Percentiles rank a stretch among this genome's conserved stretches.
phyloP scores from a whole-genome alignment of 2,113 vertebrate genomes.

The Regulus satrapa region DNA sequence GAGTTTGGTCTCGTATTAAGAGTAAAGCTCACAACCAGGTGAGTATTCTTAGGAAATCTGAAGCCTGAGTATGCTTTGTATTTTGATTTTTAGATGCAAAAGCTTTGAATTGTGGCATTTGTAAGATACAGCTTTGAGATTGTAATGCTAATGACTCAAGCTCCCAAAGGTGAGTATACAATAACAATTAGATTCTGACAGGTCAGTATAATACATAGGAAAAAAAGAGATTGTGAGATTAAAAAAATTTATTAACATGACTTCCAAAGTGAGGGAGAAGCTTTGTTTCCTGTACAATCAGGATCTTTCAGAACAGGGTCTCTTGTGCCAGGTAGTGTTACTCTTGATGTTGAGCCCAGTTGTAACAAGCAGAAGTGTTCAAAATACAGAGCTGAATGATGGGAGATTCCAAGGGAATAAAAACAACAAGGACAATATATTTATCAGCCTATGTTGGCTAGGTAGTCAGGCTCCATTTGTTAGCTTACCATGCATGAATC shows the following conservation, averaged over 20 bases:
- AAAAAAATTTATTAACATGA: neutral
- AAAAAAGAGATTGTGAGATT: neutral
- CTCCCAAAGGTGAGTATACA: neutral
- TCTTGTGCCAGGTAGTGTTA: neutral
- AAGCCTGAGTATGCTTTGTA: neutral
- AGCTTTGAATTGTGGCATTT: neutral
- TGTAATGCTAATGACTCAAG: neutral
- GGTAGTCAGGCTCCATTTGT: neutral
- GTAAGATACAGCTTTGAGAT: neutral
- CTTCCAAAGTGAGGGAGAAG: neutral
- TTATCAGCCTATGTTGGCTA: neutral
- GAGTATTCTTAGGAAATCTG: conserved; percentile 13
- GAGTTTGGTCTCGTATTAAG: conserved; percentile 73
- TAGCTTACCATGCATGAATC: neutral
- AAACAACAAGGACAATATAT: neutral
- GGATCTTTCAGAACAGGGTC: neutral
- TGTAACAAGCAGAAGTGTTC: neutral
- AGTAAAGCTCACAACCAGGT: conserved; percentile 68
- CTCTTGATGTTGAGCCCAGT: neutral
- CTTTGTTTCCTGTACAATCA: neutral
- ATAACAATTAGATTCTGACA: neutral
- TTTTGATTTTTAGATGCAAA: neutral
- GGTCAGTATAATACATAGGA: neutral
- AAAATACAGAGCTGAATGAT: neutral
- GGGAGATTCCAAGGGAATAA: neutral